These are phyloP conservation scores for Leptobrachium leishanense DNA, from an alignment of 2,113 vertebrate genomes.

Conservation along the genomic window DNA sequence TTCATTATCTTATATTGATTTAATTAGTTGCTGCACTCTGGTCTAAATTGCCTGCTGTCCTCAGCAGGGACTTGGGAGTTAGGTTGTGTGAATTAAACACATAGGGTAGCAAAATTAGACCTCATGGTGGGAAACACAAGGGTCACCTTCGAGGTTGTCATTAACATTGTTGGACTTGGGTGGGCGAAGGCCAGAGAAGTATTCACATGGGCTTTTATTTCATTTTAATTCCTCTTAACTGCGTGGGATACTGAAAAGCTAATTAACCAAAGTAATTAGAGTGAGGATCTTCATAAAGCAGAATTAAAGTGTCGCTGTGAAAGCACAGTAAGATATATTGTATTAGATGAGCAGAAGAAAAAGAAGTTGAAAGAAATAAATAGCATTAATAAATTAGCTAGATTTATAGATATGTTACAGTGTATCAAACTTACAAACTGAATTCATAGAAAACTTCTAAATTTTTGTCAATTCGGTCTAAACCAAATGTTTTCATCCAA, in stretches of 20 bases:
- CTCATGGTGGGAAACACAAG: slow-evolving; percentile 43
- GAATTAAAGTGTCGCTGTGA: slow-evolving; percentile 52
- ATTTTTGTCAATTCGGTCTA: rapidly evolving
- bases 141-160: slow-evolving; percentile 52
- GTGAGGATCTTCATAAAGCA: slow-evolving; percentile 53
- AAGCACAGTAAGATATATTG: slow-evolving; percentile 43
- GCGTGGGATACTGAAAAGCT: slow-evolving; percentile 28
- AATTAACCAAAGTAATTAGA: slow-evolving; percentile 71
- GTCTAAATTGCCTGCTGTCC: slow-evolving; percentile 85
- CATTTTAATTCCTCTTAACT: slow-evolving; percentile 35
- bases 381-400: slow-evolving; percentile 24
- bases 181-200: not conserved
- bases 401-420: slow-evolving; percentile 33
- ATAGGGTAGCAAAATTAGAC: slow-evolving; percentile 20
- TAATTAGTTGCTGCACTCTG: slow-evolving; percentile 90
- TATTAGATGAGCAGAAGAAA: not conserved
- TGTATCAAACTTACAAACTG: slow-evolving; percentile 13
- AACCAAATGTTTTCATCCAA: not conserved
- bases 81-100: slow-evolving; percentile 59
- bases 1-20: slow-evolving; percentile 99
- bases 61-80: slow-evolving; percentile 69
- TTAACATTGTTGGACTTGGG: not conserved
- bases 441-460: not conserved
- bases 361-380: not conserved
- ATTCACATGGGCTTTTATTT: slow-evolving; percentile 8